These are phyloP conservation scores for Platycheirus rosarum DNA, from an alignment of 2,888 invertebrate species.

Conservation along the genomic window DNA sequence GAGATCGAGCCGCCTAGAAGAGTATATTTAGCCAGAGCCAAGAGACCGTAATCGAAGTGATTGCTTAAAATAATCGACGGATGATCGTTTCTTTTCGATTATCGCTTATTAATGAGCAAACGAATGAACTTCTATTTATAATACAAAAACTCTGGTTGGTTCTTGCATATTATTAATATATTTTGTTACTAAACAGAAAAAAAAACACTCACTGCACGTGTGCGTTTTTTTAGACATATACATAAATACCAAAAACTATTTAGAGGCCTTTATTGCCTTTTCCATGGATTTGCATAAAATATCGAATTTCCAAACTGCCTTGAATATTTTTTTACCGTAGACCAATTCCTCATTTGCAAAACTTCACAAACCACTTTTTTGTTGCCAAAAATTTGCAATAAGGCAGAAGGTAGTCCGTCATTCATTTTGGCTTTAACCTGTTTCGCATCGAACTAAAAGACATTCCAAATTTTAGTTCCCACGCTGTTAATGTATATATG, in stretches of 20 bases:
- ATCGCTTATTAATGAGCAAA: too few species aligned
- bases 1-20: too few species aligned
- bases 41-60: too few species aligned
- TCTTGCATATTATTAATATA: too few species aligned
- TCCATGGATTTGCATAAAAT: slow-evolving; percentile 18
- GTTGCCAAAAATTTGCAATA: slow-evolving; percentile 19
- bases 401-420: slow-evolving; percentile 28
- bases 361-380: neutral
- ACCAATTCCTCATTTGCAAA: slow-evolving; percentile 34
- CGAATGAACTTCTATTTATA: too few species aligned
- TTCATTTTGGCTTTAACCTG: slow-evolving; percentile 40
- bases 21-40: too few species aligned
- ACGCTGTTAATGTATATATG: slow-evolving; percentile 44
- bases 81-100: too few species aligned
- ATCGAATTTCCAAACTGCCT: slow-evolving; percentile 31
- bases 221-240: too few species aligned
- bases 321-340: slow-evolving; percentile 21
- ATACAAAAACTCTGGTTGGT: too few species aligned
- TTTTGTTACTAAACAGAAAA: too few species aligned
- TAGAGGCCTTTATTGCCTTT: neutral
- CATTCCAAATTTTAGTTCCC: slow-evolving; percentile 53
- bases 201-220: too few species aligned
- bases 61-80: too few species aligned
- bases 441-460: slow-evolving; percentile 36
- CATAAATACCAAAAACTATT: neutral